A percentile compares a stretch with the other conserved stretches of the same genome.
Conservation (phyloP, 2,797 vertebrate species). For the Sebastes vulpes region DNA sequence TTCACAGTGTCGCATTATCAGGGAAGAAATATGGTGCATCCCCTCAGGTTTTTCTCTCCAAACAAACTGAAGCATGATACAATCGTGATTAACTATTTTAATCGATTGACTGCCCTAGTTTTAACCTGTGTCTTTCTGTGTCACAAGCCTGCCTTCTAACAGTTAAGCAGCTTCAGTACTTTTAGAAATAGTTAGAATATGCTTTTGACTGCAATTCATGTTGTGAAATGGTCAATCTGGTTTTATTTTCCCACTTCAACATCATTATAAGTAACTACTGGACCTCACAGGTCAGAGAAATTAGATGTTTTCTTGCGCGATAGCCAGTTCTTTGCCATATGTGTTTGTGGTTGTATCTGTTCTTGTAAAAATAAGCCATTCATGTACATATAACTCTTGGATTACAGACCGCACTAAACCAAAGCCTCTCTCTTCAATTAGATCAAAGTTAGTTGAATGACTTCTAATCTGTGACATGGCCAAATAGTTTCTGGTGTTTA, state of each 20-base stretch:
- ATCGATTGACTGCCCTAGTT: no score
- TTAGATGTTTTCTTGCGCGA: slow-evolving; percentile 21
- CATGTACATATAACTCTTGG: slow-evolving; percentile 34
- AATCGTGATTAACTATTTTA: rapidly evolving
- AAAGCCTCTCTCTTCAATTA: slow-evolving; percentile 19
- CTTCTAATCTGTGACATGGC: slow-evolving; percentile 46
- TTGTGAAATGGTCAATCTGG: slow-evolving; percentile 39
- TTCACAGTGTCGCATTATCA: no score
- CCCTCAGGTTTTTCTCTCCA: no score
- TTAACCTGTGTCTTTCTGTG: neutral
- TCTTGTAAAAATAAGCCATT: slow-evolving; percentile 59
- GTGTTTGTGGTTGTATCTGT: slow-evolving; percentile 52
- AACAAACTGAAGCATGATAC: no score
- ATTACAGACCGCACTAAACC: slow-evolving; percentile 48
- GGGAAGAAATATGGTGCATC: no score
- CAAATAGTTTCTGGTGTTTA: slow-evolving; percentile 61
- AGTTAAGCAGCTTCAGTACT: neutral
- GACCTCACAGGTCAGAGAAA: slow-evolving; percentile 23
- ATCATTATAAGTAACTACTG: slow-evolving; percentile 28
- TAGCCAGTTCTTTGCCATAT: slow-evolving; percentile 42
- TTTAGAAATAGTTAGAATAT: neutral
- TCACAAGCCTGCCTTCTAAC: neutral
- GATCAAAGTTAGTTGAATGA: slow-evolving; percentile 57
- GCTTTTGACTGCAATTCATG: slow-evolving; percentile 2
- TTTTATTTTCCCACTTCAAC: slow-evolving; percentile 65